Base-by-base conservation (phyloP, 2,888 invertebrate species). In the Diaprepes abbreviatus region DNA sequence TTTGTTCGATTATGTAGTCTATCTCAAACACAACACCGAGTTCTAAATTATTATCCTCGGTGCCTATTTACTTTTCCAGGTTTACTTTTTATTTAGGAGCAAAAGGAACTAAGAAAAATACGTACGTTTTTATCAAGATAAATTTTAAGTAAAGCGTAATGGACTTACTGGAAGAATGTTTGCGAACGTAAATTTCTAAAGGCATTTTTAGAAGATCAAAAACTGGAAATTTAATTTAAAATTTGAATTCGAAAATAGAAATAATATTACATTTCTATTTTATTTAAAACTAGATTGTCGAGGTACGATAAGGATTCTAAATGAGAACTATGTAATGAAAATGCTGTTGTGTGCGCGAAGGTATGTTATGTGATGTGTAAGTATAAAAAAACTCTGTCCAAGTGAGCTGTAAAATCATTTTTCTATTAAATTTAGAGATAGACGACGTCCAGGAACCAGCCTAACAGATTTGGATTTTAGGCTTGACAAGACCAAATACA, bases 1-100 rank as follows among this genome's bases (percentile, higher is more conserved):
- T 87, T 87, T 86, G 86, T 86, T 87, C 84, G 86, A 84, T 70
- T 70, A 62, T 57, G 77, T 79, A 79, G 71, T 77, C 79, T 77
- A 80, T 78, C 73, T 74, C 77, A 84, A 79, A 78, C 75, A 80
- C 78, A 79, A 79, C 77, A 70, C 79, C 74, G 76, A 80, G 60
- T 78, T 76, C 77, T 78, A 80, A 81, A 80, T 81, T 78, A 80
- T 79, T 79, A 81, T 81, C 77, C 77, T 75, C 73, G 73, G 75
- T 60, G 66, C 62, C 35, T 80, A 78, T 79, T 80, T 78, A 78
- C 77, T 24, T 24, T 24, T 74, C 74, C 70, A 73, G 76, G 79
- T 80, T 80, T 79, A 74, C 80, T 77, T 80, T 78, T 79, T 78
- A 73, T 76, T 73, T 68, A 65, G 50, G 70, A 62, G 74, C 55